A percentile compares a stretch with the other conserved stretches of the same genome.
phyloP scores from a whole-genome alignment of 2,113 vertebrate genomes.

The Burhinus oedicnemus region DNA sequence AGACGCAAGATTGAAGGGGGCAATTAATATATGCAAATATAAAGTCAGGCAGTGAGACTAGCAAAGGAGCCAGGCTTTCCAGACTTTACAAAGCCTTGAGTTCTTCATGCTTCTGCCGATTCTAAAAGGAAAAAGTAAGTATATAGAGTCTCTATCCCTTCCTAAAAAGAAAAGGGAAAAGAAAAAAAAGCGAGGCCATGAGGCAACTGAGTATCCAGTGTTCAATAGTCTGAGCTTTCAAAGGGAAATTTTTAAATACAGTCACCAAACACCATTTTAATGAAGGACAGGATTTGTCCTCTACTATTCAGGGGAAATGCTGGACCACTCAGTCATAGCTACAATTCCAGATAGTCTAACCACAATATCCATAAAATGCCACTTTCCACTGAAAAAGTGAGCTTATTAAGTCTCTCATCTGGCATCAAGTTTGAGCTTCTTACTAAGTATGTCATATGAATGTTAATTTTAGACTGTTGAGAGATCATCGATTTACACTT shows the following conservation, averaged over 20 bases:
- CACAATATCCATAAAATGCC: conserved; percentile 1
- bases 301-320: neutral
- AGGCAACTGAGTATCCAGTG: neutral
- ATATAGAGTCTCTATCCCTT: neutral
- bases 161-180: neutral
- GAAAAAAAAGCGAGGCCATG: neutral
- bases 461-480: conserved; percentile 59
- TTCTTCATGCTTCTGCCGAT: neutral
- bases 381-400: neutral
- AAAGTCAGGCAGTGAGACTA: neutral
- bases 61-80: neutral
- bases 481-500: conserved; percentile 30
- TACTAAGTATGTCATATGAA: conserved; percentile 27
- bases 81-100: neutral
- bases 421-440: conserved; percentile 9
- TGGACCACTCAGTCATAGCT: neutral
- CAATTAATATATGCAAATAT: neutral
- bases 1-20: neutral
- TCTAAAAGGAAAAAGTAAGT: neutral
- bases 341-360: neutral
- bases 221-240: neutral
- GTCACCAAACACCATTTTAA: neutral
- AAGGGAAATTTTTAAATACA: neutral
- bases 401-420: neutral
- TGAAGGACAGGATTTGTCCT: neutral